Base-by-base conservation (phyloP, 2,888 invertebrate species). In the Sisyra nigra region DNA sequence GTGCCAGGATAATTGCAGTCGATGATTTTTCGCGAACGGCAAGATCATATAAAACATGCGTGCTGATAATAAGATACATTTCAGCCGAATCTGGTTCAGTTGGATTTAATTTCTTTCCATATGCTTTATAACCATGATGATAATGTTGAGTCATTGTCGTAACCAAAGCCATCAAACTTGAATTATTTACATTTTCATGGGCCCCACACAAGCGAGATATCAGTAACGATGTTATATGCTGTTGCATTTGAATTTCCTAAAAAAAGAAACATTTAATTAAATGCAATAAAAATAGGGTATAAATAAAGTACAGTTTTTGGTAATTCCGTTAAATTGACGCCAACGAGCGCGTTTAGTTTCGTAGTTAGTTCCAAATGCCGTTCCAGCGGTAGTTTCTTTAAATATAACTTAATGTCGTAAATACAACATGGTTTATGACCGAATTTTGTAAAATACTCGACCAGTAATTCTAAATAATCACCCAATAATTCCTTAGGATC, bases 401-500 rank as follows among this genome's bases (percentile, higher is more conserved):
- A 59, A 60, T 85, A 92, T 4, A 78, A 67, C 47, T 76, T 74
- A 40, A 94, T 66, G 59, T 96, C 94, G 7, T 78, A 74, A 46
- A 87, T 84, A 46, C 86, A 86, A 60, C 89, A 89, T 0, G 82
- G 77, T 56, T 89, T 89, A 53, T 83, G 76, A 2, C 91, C 91
- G 62, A 93, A 94, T 50, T 74, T 70, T 35, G 67, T 57, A 51
- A 86, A 83, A 64, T 91, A 94, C 52, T 82, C 77, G 47, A 80
- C 67, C 57, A 91, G 74, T 29, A 84, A 60, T 17, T 80, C 76
- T 10, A 74, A 64, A 11, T 74, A 71, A 53, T 79, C 75, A 1
- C 80, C 81, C 15, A 76, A 58, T 7, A 76, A 55, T 41, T 63
- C 60, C 11, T 47, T 54, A 1, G 75, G 71, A 53, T 76, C 71